A percentile compares a stretch with the other conserved stretches of the same genome.
Conservation (phyloP, 2,797 vertebrate genomes). For the Anas flavirostris region DNA sequence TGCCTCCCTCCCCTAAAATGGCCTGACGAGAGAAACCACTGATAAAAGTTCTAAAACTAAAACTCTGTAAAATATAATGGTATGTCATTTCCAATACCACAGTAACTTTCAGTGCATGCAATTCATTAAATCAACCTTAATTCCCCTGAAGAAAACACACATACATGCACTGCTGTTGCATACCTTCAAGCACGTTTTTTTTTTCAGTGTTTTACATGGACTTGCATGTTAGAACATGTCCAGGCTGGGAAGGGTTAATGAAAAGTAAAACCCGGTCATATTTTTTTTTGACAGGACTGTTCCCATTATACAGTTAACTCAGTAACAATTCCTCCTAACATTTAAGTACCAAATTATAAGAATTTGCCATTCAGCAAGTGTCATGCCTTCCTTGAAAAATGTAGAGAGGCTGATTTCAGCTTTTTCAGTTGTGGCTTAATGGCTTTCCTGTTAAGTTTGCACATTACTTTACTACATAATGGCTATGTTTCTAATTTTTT, state of each 20-base stretch:
- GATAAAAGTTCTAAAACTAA: neutral
- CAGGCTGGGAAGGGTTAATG: slow-evolving; percentile 74
- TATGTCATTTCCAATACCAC: neutral
- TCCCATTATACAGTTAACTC: slow-evolving; percentile 61
- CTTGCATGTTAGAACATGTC: slow-evolving; percentile 39
- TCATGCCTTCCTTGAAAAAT: slow-evolving; percentile 65
- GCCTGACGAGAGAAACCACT: neutral
- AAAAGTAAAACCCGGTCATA: slow-evolving; percentile 67
- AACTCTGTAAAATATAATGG: neutral
- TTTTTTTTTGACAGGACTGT: slow-evolving; percentile 63
- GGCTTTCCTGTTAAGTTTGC: slow-evolving; percentile 64
- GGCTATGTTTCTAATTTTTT: slow-evolving; percentile 57
- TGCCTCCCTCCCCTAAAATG: neutral
- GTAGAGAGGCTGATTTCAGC: slow-evolving; percentile 53
- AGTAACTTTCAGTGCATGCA: slow-evolving; percentile 36
- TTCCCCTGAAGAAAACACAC: slow-evolving; percentile 32
- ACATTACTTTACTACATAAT: slow-evolving; percentile 42
- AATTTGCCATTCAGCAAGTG: slow-evolving; percentile 71
- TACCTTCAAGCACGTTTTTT: slow-evolving; percentile 20
- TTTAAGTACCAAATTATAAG: slow-evolving; percentile 57
- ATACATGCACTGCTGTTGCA: slow-evolving; percentile 48
- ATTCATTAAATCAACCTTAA: slow-evolving; percentile 47
- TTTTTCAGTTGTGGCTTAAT: slow-evolving; percentile 65
- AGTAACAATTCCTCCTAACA: slow-evolving; percentile 66
- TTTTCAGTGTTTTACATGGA: neutral